Base-by-base conservation (phyloP, 2,888 invertebrate species). In the Phaedon cochleariae region DNA sequence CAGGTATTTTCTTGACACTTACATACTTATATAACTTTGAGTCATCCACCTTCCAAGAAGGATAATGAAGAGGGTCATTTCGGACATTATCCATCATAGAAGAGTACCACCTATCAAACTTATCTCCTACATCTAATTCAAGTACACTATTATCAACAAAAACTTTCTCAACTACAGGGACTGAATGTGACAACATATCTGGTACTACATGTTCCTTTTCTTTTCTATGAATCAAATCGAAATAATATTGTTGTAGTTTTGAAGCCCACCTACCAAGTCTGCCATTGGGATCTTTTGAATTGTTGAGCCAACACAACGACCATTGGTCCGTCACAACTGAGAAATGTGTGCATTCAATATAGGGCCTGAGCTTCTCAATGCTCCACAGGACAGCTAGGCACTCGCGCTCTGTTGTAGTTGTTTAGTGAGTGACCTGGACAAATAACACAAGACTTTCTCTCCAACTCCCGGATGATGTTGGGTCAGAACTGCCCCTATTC, bases 241-340 rank as follows among this genome's bases (percentile, higher is more conserved):
- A 73, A 63, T 51, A 34, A 34, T 64, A 73, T 1, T 48, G 63
- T 61, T 72, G 69, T 12, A 73, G 54, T 18, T 65, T 46, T n/a
- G 71, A 21, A 10, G 54, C 57, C 74, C 71, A 73, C 54, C 68
- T 49, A 45, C 61, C 71, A 9, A 70, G 45, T 7, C 71, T 53
- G 18, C 71, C 73, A 6, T 18, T 10, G 7, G 69, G 70, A 29
- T 73, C 70, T 34, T 68, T 70, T 10, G 70, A n/a, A 15, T 51
- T 37, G 52, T 69, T 37, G 9, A 71, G 45, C 72, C 71, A 73
- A 20, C 66, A 17, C 5, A 74, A 58, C 1, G 69, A 64, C 45
- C 54, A 49, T 51, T 73, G 71, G 49, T 73, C 69, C 1, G 72
- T 71, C 12, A 71, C 49, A 12, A 74, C 68, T 4, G 57, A 66